Evolutionary conservation across 1,140 invertebrate species (phyloP).

Genomic region (Zaprionus camerounensis): DNA sequence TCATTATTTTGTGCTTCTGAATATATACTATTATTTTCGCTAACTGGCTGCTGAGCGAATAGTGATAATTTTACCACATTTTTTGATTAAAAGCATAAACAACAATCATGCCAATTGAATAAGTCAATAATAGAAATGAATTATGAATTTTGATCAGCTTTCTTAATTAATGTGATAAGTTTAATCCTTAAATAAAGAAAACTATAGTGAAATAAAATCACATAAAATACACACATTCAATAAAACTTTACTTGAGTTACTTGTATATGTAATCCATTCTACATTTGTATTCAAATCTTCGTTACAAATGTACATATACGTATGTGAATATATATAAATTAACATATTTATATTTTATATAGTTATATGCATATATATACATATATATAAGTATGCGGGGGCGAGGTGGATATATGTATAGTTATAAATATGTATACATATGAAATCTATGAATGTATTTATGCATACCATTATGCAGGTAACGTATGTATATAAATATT

Average conservation of each 20-base stretch:
- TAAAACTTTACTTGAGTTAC: constrained; percentile 40
- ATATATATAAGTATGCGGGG: constrained; percentile 19
- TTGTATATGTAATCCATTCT: constrained; percentile 27
- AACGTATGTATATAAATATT: constrained; percentile 34
- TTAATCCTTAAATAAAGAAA: constrained; percentile 37
- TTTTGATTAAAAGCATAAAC: constrained; percentile 26
- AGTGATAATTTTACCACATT: constrained; percentile 15
- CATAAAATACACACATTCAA: constrained; percentile 41
- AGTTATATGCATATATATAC: constrained; percentile 19
- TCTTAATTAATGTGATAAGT: constrained; percentile 34
- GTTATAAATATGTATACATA: constrained; percentile 26
- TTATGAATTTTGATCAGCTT: constrained; percentile 20
- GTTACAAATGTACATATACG: constrained; percentile 24
- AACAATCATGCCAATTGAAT: constrained; percentile 22
- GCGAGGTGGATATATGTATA: constrained; percentile 20
- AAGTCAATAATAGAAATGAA: constrained; percentile 13
- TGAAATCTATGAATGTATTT: constrained; percentile 42
- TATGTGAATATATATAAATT: constrained; percentile 7
- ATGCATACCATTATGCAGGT: constrained; percentile 30
- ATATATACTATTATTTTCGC: constrained; percentile 36
- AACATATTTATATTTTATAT: constrained; percentile 24
- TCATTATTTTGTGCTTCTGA: constrained; percentile 16
- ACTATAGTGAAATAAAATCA: constrained; percentile 31
- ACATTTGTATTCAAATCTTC: constrained; percentile 35
- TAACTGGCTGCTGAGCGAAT: constrained; percentile 29